Evolutionary conservation across 2,888 invertebrate species (phyloP).

Genomic region (Cepaea hortensis): DNA sequence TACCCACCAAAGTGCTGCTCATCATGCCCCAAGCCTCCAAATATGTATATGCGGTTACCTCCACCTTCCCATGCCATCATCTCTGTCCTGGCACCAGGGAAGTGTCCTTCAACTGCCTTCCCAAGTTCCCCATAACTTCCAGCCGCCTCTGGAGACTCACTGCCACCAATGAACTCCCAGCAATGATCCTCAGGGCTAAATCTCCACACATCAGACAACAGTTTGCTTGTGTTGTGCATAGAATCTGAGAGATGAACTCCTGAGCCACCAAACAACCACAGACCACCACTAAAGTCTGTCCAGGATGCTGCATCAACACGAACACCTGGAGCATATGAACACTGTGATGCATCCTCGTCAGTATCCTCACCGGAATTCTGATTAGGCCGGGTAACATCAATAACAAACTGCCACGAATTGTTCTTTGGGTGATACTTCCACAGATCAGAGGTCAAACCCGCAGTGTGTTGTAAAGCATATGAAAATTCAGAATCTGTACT

Average conservation of each 20-base stretch:
- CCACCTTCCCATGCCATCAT: conserved; percentile 53
- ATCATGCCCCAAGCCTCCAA: conserved; percentile 66
- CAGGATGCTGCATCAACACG: conserved; percentile 59
- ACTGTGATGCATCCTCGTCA: neutral
- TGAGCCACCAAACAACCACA: conserved; percentile 70
- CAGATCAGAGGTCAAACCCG: conserved; percentile 63
- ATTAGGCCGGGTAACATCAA: conserved; percentile 52
- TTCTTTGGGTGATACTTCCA: conserved; percentile 59
- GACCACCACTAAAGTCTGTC: conserved; percentile 56
- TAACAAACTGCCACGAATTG: conserved; percentile 57
- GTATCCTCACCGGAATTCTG: conserved; percentile 53
- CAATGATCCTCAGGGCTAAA: conserved; percentile 52
- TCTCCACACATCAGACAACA: conserved; percentile 65
- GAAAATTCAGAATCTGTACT: conserved; percentile 50
- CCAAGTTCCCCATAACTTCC: conserved; percentile 55
- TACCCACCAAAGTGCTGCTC: conserved; percentile 58
- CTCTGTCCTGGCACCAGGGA: conserved; percentile 62
- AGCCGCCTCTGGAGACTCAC: conserved; percentile 54
- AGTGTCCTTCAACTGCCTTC: conserved; percentile 43
- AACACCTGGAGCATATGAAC: conserved; percentile 58
- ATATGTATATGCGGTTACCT: conserved; percentile 55
- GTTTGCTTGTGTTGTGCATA: conserved; percentile 48
- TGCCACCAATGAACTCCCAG: conserved; percentile 67
- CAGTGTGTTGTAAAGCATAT: conserved; percentile 53
- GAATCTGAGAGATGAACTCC: conserved; percentile 55